A percentile compares a stretch with the other conserved stretches of the same genome.
These are phyloP conservation scores for Gasterosteus nipponicus DNA, from an alignment of 2,113 vertebrate species.

Conservation along the genomic window DNA sequence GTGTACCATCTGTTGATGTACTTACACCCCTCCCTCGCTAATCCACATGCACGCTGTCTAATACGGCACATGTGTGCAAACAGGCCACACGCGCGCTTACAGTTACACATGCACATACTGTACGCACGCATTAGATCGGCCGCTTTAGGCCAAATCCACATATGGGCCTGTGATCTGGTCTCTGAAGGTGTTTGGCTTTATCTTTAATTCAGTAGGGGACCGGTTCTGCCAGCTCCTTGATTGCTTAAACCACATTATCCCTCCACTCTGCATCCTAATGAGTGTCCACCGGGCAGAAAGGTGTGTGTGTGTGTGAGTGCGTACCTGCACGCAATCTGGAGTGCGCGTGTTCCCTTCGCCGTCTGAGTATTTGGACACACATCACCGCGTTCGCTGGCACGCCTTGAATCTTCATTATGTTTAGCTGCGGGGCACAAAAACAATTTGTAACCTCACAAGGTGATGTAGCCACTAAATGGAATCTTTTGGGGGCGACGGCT, in stretches of 20 bases:
- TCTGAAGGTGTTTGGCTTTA: slow-evolving; percentile 73
- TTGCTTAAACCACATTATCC: slow-evolving; percentile 76
- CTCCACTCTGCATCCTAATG: slow-evolving; percentile 70
- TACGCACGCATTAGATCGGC: slow-evolving; percentile 14
- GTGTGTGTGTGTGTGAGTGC: slow-evolving; percentile 26
- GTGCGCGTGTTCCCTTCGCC: slow-evolving; percentile 25
- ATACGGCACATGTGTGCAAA: slow-evolving; percentile 26
- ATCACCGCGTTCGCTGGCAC: slow-evolving; percentile 41
- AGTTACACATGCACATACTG: slow-evolving; percentile 21
- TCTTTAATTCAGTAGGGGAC: slow-evolving; percentile 71
- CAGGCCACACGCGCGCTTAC: not conserved
- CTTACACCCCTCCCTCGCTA: slow-evolving; percentile 9
- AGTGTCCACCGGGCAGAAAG: slow-evolving; percentile 66
- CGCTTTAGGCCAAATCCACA: slow-evolving; percentile 56
- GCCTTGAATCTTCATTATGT: slow-evolving; percentile 73
- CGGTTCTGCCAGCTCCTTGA: slow-evolving; percentile 66
- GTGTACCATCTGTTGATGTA: slow-evolving; percentile 13
- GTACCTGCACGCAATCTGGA: slow-evolving; percentile 10
- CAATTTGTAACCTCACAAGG: slow-evolving; percentile 74
- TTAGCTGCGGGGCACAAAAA: slow-evolving; percentile 73
- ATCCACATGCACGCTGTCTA: slow-evolving; percentile 27
- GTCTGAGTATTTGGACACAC: slow-evolving; percentile 47
- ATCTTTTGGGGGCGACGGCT: slow-evolving; percentile 42
- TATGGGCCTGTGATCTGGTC: slow-evolving; percentile 68
- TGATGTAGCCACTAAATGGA: slow-evolving; percentile 71